These are phyloP conservation scores for Dasyurus viverrinus DNA, from an alignment of 2,113 vertebrate species.

Conservation along the genomic window DNA sequence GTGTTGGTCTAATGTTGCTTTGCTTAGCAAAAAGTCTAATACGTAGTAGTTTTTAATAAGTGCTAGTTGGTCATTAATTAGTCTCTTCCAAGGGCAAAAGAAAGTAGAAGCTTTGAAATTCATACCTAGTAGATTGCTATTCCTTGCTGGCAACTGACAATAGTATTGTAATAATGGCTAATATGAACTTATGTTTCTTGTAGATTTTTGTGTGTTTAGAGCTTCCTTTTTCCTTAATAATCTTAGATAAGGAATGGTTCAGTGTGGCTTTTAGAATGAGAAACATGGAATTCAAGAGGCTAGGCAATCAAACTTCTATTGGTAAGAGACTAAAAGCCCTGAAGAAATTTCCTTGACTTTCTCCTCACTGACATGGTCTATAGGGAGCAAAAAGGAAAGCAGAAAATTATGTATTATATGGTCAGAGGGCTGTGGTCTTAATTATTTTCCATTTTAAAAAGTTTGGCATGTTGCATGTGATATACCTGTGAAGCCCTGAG, in stretches of 20 bases:
- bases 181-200: constrained; percentile 28
- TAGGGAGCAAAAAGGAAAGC: constrained; percentile 28
- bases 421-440: background rate
- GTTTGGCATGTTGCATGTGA: constrained; percentile 10
- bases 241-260: background rate
- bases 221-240: constrained; percentile 12
- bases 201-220: constrained; percentile 30
- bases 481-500: background rate
- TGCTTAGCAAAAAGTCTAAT: background rate
- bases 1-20: background rate
- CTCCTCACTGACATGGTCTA: constrained; percentile 9
- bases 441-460: constrained; percentile 20
- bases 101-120: constrained; percentile 13
- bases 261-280: background rate
- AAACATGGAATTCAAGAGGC: constrained; percentile 8
- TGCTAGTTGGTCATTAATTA: background rate
- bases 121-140: constrained; percentile 34
- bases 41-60: background rate
- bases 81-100: background rate
- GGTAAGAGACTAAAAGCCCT: constrained; percentile 10
- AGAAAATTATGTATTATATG: background rate
- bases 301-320: constrained; percentile 13
- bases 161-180: constrained; percentile 38
- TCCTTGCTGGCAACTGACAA: constrained; percentile 29
- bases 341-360: background rate